phyloP scores from a whole-genome alignment of 2,797 vertebrate genomes.

The Denticeps clupeoides region DNA sequence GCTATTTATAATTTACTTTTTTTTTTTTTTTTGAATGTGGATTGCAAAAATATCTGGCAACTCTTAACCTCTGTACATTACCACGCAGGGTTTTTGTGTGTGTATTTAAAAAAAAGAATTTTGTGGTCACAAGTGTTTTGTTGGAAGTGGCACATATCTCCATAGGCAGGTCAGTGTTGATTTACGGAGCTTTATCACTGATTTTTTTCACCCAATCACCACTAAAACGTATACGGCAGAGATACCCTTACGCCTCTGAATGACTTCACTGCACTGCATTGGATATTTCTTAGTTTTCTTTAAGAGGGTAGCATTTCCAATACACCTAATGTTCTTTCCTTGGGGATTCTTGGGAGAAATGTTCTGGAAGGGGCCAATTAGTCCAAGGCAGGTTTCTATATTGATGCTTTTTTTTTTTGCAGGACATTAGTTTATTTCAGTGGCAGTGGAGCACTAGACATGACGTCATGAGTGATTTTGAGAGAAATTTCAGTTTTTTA shows the following conservation, averaged over 20 bases:
- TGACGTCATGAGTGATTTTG: not conserved
- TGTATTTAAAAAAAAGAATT: not conserved
- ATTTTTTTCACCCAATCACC: not conserved
- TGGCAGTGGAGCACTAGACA: slow-evolving; percentile 7
- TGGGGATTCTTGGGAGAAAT: slow-evolving; percentile 1
- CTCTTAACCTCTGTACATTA: not conserved
- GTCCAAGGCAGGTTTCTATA: not conserved
- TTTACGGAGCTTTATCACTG: not conserved
- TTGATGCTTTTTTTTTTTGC: not conserved
- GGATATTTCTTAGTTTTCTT: not conserved
- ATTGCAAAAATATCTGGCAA: slow-evolving; percentile 18
- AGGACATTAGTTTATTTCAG: not conserved
- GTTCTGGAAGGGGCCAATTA: slow-evolving; percentile 1
- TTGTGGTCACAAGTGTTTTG: not conserved
- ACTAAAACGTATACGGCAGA: not conserved
- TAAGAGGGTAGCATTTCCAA: not conserved
- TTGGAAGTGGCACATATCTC: not conserved
- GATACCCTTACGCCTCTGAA: not conserved
- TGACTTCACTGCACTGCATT: not conserved
- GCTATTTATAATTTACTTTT: slow-evolving; percentile 1
- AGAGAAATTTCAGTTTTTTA: slow-evolving; percentile 10
- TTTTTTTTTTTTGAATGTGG: slow-evolving; percentile 13
- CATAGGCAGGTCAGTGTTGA: not conserved
- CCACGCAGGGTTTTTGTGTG: not conserved
- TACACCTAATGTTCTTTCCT: not conserved